Evolutionary conservation across 2,888 invertebrate genomes (phyloP).

Genomic region (Agonopterix subpropinquella): DNA sequence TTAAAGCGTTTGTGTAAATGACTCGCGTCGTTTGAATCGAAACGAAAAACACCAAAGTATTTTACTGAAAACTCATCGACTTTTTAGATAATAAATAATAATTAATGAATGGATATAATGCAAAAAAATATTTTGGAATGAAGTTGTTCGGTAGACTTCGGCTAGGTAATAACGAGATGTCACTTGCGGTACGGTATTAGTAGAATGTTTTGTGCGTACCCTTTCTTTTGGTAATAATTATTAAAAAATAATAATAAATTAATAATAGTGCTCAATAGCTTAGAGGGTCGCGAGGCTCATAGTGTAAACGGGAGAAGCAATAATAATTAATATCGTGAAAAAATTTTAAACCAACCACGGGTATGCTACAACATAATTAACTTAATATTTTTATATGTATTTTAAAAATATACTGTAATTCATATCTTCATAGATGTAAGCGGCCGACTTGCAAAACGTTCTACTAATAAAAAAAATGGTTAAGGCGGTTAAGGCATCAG

Average conservation of each 20-base stretch:
- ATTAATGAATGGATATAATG: slow-evolving; percentile 40
- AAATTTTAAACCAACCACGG: slow-evolving; percentile 50
- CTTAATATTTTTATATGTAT: slow-evolving; percentile 75
- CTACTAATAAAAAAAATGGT: slow-evolving; percentile 39
- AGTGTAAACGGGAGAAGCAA: slow-evolving; percentile 58
- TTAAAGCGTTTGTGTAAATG: slow-evolving; percentile 12
- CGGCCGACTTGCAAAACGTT: slow-evolving; percentile 58
- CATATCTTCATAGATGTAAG: slow-evolving; percentile 72
- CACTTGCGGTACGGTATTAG: slow-evolving; percentile 37
- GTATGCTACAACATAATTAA: slow-evolving; percentile 48
- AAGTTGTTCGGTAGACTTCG: slow-evolving; percentile 49
- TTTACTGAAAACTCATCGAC: slow-evolving; percentile 68
- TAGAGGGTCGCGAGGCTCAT: slow-evolving; percentile 43
- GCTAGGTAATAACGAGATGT: slow-evolving; percentile 36
- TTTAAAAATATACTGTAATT: slow-evolving; percentile 69
- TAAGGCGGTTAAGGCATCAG: slow-evolving; percentile 23
- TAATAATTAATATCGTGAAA: slow-evolving; percentile 58
- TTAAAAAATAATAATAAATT: slow-evolving; percentile 41
- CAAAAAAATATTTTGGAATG: slow-evolving; percentile 61
- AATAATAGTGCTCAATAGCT: slow-evolving; percentile 70
- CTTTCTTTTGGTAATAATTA: slow-evolving; percentile 56
- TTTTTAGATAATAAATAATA: slow-evolving; percentile 72
- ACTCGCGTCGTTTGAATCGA: slow-evolving; percentile 52
- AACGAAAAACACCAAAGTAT: slow-evolving; percentile 72
- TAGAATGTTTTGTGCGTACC: slow-evolving; percentile 65